phyloP scores from a whole-genome alignment of 2,888 invertebrate species.

The Eristalis tenax region DNA sequence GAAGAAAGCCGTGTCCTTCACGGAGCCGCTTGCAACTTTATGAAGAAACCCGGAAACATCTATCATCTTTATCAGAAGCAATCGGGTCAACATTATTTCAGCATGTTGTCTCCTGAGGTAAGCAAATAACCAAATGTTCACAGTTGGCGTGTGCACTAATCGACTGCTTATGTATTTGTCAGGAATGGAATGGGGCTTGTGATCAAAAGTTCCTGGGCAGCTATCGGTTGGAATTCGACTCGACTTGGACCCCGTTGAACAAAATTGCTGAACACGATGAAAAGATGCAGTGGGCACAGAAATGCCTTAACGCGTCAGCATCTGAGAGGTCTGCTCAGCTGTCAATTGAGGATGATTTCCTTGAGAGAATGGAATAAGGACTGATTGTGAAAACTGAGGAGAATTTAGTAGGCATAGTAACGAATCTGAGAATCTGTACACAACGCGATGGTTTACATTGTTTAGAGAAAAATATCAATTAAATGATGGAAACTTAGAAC shows the following conservation, averaged over 20 bases:
- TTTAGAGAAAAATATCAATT: too few relatives aligned
- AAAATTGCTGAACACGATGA: slow-evolving; percentile 80
- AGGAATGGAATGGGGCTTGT: slow-evolving; percentile 87
- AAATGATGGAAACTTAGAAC: too few relatives aligned
- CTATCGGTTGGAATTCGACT: slow-evolving; percentile 86
- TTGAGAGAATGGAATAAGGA: slow-evolving; percentile 57
- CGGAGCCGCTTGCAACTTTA: slow-evolving; percentile 88
- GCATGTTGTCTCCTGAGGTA: slow-evolving; percentile 88
- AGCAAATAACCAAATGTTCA: slow-evolving; percentile 45
- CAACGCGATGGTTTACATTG: neutral
- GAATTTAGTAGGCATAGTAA: neutral
- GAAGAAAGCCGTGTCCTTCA: slow-evolving; percentile 84
- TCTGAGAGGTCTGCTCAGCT: slow-evolving; percentile 29
- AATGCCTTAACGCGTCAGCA: slow-evolving; percentile 46
- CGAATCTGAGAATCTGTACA: neutral
- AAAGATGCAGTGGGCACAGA: slow-evolving; percentile 75
- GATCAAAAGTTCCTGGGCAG: slow-evolving; percentile 86
- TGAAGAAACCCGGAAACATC: slow-evolving; percentile 86
- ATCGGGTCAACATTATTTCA: slow-evolving; percentile 87
- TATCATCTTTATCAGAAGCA: slow-evolving; percentile 87
- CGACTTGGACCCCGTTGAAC: slow-evolving; percentile 86
- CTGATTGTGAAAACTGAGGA: neutral
- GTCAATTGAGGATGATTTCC: slow-evolving; percentile 53
- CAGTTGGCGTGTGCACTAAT: slow-evolving; percentile 63
- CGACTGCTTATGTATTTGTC: slow-evolving; percentile 59